Evolutionary conservation across 92 coral and sea anemone genomes (phyloP), one percentile per base, ranked within the genome.

Genomic region (Palythoa caribaeorum): DNA sequence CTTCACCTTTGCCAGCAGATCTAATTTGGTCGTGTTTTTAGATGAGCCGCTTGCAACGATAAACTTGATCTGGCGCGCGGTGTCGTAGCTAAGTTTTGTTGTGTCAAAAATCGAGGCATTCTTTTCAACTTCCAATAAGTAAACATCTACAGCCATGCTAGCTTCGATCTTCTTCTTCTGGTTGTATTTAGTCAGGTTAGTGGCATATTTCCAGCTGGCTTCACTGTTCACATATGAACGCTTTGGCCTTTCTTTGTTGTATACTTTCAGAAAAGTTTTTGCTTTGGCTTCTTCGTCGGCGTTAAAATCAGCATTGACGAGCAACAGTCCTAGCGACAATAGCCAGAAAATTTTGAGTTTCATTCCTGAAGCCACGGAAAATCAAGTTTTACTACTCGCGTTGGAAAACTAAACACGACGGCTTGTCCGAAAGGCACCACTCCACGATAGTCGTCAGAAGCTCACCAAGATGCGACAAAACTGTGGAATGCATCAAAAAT

Each of bases 21-120:
- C 19, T 8, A 91, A 90, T 65, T 96, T 93, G 35, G 54, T 85
- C 6, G 28, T 37, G 77, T 93, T 78, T 39, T 89, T 93, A 15
- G 88, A 74, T 1, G 84, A 60, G 5, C 78, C 89, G 12, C 87
- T 77, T 8, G 86, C 62, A 9, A 38, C 20, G n/a, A 90, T 79
- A 16, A 90, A 57, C 5, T 38, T 76, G 62, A 90, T 77, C 38
- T 90, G 93, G 51, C 93, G 90, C 36, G 83, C 83, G 35, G 90
- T 54, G 59, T 90, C 93, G 36, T 90, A 9, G 13, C 73, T 55
- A 48, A 90, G 76, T n/a, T 90, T 90, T 38, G 57, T 44, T 53
- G 51, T 38, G 53, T 90, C 73, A 13, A 86, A 86, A 28, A 17
- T 36, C 16, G 90, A 90, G 38, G 90, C 93, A n/a, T 90, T 86